Base-by-base conservation (phyloP, 2,113 vertebrate species). In the Ascaphus truei region DNA sequence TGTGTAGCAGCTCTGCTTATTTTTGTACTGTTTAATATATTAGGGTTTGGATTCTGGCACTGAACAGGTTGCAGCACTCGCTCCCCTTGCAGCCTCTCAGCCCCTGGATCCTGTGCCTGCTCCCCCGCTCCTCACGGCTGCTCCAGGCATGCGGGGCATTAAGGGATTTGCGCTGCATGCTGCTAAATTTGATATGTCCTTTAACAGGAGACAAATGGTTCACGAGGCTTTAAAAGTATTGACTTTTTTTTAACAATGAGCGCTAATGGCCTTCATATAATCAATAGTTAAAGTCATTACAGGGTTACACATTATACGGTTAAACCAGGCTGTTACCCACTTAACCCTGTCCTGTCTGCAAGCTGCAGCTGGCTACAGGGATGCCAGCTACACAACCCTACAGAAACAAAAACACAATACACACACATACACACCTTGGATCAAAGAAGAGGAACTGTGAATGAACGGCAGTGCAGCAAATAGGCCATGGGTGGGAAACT, bases 241-340 rank as follows among this genome's bases (percentile, higher is more conserved):
- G 93, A 95, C 93, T 93, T 93, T 92, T 94, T 93, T 91, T 94
- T 93, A 94, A 95, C 92, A 95, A 94, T 94, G 92, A 91, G 88
- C 87, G 88, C 92, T 95, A 94, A 95, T 94, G 93, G 92, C 88
- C 89, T 90, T 92, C 89, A 91, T 86, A 93, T 93, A 94, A 96
- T 96, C 94, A 90, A 96, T 92, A 92, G 88, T 89, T 87, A 90
- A 87, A 91, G 90, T 94, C 91, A 90, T 93, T 93, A 91, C 79
- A 87, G 91, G 92, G 87, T 86, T 85, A 81, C 80, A 72, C 84
- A 85, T 85, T 81, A 84, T 75, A 75, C 77, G 59, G 82, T 81
- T 83, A 81, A 83, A 85, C 68, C 68, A 57, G 73, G 79, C 51
- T 63, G 67, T 74, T 71, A 15, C 33, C 18, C 30, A 30, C 18